Base-by-base conservation (phyloP, 2,797 vertebrate species). In the Otolemur crassicaudatus region DNA sequence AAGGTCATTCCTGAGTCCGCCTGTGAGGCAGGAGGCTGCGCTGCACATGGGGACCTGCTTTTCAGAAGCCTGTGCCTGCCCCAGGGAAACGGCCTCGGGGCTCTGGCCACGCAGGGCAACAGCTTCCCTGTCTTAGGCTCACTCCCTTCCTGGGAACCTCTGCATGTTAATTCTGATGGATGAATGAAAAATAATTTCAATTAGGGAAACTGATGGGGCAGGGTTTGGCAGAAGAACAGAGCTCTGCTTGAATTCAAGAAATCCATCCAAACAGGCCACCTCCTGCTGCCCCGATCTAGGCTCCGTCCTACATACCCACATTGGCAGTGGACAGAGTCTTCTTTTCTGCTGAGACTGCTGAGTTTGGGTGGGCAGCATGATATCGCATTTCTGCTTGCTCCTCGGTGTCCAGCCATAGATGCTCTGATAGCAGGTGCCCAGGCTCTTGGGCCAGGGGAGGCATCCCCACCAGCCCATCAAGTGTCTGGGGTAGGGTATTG, bases 21-120 rank as follows among this genome's bases (percentile, higher is more conserved):
- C 0, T 2, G 5, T 25, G 1, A 5, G 12, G 22, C 0, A 5
- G 37, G 17, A 16, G 1, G 31, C 25, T 0, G 0, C 9, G 1
- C 10, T 0, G 9, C 2, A 10, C 23, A 61, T 76, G 72, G 5
- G n/a, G 37, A 16, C 0, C 0, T 5, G 37, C 14, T 40, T 17
- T 22, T 17, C 43, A 9, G 70, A 53, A 2, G 3, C 7, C 1
- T 43, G 37, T 2, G 9, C n/a, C 40, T 7, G 1, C 29, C 60
- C 9, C 20, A 7, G 1, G 29, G 49, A 43, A 37, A 20, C 7
- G 17, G 12, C 60, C 58, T 69, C 3, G 0, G 34, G 4, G 17
- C 22, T 69, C 4, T 4, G 7, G 4, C 23, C 43, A n/a, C 22
- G 46, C n/a, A 14, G 20, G 29, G 17, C 17, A 10, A 4, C 10